phyloP scores from a whole-genome alignment of 1,140 invertebrate genomes.

The Nasonia vitripennis region DNA sequence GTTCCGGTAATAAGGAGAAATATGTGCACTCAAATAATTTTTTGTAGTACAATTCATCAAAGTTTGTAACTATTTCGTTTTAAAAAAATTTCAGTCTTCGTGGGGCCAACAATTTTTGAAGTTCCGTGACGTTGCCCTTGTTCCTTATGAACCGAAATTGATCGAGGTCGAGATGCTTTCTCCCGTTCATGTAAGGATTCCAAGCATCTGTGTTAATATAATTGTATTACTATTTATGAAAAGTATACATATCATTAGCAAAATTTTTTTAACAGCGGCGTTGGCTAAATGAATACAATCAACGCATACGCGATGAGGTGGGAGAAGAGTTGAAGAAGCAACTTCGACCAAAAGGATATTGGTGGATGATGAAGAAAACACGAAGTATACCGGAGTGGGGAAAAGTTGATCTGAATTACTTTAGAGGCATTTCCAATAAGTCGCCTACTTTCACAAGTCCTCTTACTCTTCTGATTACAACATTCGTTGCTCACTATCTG shows the following conservation, averaged over 20 bases:
- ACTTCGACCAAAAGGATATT: conserved; percentile 81
- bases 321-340: conserved; percentile 83
- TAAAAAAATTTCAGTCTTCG: conserved; percentile 63
- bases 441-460: not conserved
- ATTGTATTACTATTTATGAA: conserved; percentile 14
- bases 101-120: conserved; percentile 77
- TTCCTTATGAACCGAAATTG: conserved; percentile 95
- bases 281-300: conserved; percentile 88
- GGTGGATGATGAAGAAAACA: conserved; percentile 89
- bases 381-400: conserved; percentile 78
- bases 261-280: conserved; percentile 76
- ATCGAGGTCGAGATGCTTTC: conserved; percentile 88
- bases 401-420: conserved; percentile 55
- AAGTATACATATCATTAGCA: not conserved
- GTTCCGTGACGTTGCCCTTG: conserved; percentile 90
- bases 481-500: not conserved
- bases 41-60: too few species aligned
- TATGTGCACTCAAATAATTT: too few species aligned
- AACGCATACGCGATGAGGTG: conserved; percentile 80
- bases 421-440: conserved; percentile 41
- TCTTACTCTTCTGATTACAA: not conserved
- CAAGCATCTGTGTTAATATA: conserved; percentile 11
- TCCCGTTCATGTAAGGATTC: conserved; percentile 74
- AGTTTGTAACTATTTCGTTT: not conserved
- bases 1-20: conserved; percentile 61